Conservation (phyloP, 2,113 vertebrate species). For the Alouatta palliata region DNA sequence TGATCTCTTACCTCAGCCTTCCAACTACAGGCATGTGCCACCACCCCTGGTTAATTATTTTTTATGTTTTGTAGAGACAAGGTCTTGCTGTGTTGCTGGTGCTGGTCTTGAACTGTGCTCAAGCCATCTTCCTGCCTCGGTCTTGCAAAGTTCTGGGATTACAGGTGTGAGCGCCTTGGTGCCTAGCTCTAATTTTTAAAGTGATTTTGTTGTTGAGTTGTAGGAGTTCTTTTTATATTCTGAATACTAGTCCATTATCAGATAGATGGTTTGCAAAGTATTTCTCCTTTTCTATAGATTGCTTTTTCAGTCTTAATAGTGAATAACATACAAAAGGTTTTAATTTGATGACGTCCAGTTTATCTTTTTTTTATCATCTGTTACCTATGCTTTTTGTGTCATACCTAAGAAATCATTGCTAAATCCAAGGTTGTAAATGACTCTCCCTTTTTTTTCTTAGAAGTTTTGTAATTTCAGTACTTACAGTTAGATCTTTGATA, state of each 20-base stretch:
- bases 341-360: too few relatives aligned
- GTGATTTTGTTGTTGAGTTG: too few relatives aligned
- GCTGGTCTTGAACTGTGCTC: neutral
- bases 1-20: neutral
- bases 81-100: neutral
- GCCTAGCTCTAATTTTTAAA: neutral
- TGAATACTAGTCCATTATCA: too few relatives aligned
- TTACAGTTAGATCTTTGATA: too few relatives aligned
- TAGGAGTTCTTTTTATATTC: too few relatives aligned
- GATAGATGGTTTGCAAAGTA: neutral
- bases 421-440: neutral
- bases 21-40: neutral
- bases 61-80: neutral
- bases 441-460: too few relatives aligned
- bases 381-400: neutral
- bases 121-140: neutral
- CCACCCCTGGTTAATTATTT: neutral
- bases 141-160: neutral
- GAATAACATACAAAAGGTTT: too few relatives aligned
- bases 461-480: too few relatives aligned
- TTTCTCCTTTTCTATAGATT: neutral
- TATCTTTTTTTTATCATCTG: neutral
- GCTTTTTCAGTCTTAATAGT: neutral
- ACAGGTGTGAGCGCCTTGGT: neutral
- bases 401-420: neutral